Conservation (phyloP, 37 sponge, comb jelly and placozoan genomes). For the Cliona cf. orientalis region DNA sequence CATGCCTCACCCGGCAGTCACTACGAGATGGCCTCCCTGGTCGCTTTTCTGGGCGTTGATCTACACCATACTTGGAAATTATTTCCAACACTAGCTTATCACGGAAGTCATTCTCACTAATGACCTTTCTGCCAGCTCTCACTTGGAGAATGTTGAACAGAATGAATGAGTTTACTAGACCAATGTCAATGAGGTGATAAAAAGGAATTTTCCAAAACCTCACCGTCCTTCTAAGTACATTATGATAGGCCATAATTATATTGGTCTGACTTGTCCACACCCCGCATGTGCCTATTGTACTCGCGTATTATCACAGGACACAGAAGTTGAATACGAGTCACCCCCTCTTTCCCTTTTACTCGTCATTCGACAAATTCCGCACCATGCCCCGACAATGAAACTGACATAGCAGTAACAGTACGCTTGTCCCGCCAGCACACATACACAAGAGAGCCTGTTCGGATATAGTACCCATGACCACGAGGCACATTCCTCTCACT, state of each 20-base stretch:
- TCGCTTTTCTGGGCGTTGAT: background rate
- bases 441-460: slow-evolving; percentile 4
- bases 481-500: background rate
- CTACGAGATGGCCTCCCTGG: background rate
- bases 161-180: slow-evolving; percentile 37
- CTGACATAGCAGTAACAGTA: slow-evolving; percentile 39
- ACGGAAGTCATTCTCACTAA: slow-evolving; percentile 23
- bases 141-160: slow-evolving; percentile 4
- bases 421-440: slow-evolving; percentile 32
- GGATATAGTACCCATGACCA: slow-evolving; percentile 40
- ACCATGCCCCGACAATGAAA: slow-evolving; percentile 36
- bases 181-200: slow-evolving; percentile 53
- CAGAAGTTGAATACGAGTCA: slow-evolving; percentile 13
- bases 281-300: slow-evolving; percentile 58
- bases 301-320: slow-evolving; percentile 22
- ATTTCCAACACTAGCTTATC: slow-evolving; percentile 32
- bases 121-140: background rate
- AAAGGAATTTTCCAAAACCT: slow-evolving; percentile 59
- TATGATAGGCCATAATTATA: slow-evolving; percentile 12
- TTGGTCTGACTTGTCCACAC: slow-evolving; percentile 55
- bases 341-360: too few relatives aligned
- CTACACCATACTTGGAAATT: background rate
- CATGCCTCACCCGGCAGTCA: background rate
- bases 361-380: too few relatives aligned
- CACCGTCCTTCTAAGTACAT: slow-evolving; percentile 19